A percentile compares a stretch with the other conserved stretches of the same genome.
phyloP scores from a whole-genome alignment of 2,888 invertebrate species.

The Syrista parreyssii region DNA sequence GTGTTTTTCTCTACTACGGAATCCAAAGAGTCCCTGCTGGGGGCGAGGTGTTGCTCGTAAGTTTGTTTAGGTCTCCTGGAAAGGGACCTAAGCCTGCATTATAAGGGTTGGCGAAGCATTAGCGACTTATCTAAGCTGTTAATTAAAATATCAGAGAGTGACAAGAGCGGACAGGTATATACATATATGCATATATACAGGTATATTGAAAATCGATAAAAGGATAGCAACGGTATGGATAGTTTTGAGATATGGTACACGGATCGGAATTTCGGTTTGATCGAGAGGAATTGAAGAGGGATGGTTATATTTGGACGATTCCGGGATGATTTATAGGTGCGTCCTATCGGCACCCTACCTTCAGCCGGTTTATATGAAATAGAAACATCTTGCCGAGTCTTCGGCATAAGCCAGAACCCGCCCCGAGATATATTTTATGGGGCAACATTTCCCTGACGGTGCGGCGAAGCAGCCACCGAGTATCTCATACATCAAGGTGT shows the following conservation, averaged over 20 bases:
- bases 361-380: conserved; percentile 38
- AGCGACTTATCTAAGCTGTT: conserved; percentile 13
- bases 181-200: background rate
- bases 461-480: conserved; percentile 39
- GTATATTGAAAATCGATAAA: background rate
- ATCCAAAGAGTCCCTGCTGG: background rate
- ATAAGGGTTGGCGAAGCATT: conserved; percentile 23
- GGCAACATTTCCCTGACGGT: conserved; percentile 50
- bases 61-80: conserved; percentile 14
- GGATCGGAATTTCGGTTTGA: background rate
- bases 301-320: background rate
- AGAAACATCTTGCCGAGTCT: conserved; percentile 43
- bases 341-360: conserved; percentile 2
- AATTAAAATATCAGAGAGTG: conserved; percentile 9
- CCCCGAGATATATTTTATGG: conserved; percentile 53
- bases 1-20: background rate
- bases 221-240: background rate
- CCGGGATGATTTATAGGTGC: background rate
- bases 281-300: background rate
- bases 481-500: conserved; percentile 45
- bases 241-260: background rate
- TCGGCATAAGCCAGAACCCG: conserved; percentile 35
- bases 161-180: conserved; percentile 4
- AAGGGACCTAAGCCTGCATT: conserved; percentile 11
- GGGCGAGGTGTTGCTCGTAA: conserved; percentile 3